Evolutionary conservation across 2,797 vertebrate species (phyloP), one percentile per base, ranked within the genome.

Genomic region (Harpagifer antarcticus): DNA sequence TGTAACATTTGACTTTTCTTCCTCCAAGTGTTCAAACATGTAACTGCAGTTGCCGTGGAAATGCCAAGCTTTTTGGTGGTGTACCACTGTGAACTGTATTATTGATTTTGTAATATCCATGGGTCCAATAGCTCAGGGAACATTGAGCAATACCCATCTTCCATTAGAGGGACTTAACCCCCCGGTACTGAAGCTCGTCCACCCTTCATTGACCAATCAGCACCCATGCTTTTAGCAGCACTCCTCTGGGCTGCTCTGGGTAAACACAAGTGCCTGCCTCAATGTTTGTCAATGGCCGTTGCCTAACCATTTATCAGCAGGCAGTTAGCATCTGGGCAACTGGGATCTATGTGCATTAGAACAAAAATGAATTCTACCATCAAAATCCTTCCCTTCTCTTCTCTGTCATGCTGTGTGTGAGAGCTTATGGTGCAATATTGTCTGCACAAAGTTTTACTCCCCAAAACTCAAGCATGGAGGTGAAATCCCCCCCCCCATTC

Each of bases 261-360:
- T 89, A 96, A 96, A 96, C 94, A 96, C 59, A 85, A 64, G 85
- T 88, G 91, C 92, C 89, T 92, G 91, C 88, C 84, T 87, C 92
- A 92, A 74, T 95, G 92, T 95, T 95, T 96, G 94, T 94, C 91
- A 90, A 84, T 54, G 90, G 84, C 89, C 86, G 93, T 95, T 95
- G 91, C 93, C 86, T 88, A 94, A 95, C 92, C 91, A 94, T 95
- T 95, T 95, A 94, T 95, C 94, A 93, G 92, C 68, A 79, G 85
- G 87, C 93, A 86, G 86, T 90, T 91, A 90, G 91, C 89, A 87
- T 88, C 85, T 77, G 75, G 88, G 89, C 94, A 93, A 92, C 90
- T 93, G 93, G 89, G 85, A 79, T 89, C 81, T 92, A 81, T 76
- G 72, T 73, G 60, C 79, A 74, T 90, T 80, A 79, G 74, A 27